phyloP scores from a whole-genome alignment of 2,888 invertebrate species.

The Lasioglossum calceatum region DNA sequence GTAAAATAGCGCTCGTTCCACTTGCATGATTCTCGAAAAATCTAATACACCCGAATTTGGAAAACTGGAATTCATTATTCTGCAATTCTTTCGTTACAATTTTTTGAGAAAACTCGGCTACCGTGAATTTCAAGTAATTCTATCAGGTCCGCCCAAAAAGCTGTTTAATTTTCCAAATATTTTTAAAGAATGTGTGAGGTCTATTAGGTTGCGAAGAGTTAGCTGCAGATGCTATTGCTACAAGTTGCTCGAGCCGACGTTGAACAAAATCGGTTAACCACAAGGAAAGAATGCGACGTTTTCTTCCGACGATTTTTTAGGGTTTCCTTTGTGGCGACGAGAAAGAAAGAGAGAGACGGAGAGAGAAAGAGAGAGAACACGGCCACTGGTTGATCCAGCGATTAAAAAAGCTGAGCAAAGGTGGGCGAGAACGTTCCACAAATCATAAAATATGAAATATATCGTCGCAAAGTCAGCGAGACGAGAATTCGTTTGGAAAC shows the following conservation, averaged over 20 bases:
- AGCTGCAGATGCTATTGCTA: neutral
- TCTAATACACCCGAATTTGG: neutral
- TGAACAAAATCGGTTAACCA: slow-evolving; percentile 16
- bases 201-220: neutral
- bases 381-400: slow-evolving; percentile 44
- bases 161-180: neutral
- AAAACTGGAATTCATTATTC: neutral
- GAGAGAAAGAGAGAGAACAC: slow-evolving; percentile 2
- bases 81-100: neutral
- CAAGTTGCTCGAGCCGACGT: neutral
- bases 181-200: neutral
- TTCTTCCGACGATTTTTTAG: slow-evolving; percentile 23
- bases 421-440: slow-evolving; percentile 75
- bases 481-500: slow-evolving; percentile 66
- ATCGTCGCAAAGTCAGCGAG: slow-evolving; percentile 69
- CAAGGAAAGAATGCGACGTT: neutral
- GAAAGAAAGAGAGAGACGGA: slow-evolving; percentile 18
- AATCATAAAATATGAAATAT: slow-evolving; percentile 82
- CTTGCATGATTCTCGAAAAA: neutral
- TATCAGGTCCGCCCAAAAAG: neutral
- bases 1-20: slow-evolving; percentile 9
- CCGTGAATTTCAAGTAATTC: neutral
- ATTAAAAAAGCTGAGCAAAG: slow-evolving; percentile 52
- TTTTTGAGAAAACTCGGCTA: neutral
- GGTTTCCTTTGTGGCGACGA: slow-evolving; percentile 7